Percentiles rank a stretch among this genome's conserved stretches.
Evolutionary conservation across 2,797 vertebrate genomes (phyloP).

Genomic region (Siniperca scherzeri): DNA sequence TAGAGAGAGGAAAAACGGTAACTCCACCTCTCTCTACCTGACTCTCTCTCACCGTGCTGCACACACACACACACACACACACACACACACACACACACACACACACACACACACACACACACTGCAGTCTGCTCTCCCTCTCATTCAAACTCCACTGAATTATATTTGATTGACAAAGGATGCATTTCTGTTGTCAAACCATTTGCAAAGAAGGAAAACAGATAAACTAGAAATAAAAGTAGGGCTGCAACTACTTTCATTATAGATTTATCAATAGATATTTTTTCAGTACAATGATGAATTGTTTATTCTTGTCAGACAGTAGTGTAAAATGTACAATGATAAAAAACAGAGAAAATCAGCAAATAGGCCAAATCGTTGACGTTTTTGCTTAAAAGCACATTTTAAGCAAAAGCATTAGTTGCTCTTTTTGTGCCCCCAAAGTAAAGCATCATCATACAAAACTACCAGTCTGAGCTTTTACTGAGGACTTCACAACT

Average conservation of each 20-base stretch:
- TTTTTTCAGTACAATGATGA: background rate
- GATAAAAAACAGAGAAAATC: background rate
- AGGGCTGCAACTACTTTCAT: background rate
- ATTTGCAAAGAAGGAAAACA: background rate
- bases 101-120: slow-evolving; percentile 10
- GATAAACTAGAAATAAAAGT: background rate
- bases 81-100: slow-evolving; percentile 6
- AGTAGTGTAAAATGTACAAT: background rate
- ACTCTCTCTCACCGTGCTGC: background rate
- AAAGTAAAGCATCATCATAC: too few relatives aligned
- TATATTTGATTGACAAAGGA: background rate
- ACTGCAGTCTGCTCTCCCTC: background rate
- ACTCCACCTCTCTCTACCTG: background rate
- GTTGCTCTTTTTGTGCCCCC: too few relatives aligned
- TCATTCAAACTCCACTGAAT: background rate
- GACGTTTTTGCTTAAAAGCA: too few relatives aligned
- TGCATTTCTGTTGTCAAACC: background rate
- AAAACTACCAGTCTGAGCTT: too few relatives aligned
- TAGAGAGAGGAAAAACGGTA: background rate
- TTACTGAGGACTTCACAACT: too few relatives aligned
- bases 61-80: background rate
- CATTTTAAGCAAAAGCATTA: too few relatives aligned
- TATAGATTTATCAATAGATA: background rate
- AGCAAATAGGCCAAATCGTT: too few relatives aligned
- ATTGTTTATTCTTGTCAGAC: background rate